These are phyloP conservation scores for Seira musarum DNA, from an alignment of 2,888 invertebrate species.

Conservation along the genomic window DNA sequence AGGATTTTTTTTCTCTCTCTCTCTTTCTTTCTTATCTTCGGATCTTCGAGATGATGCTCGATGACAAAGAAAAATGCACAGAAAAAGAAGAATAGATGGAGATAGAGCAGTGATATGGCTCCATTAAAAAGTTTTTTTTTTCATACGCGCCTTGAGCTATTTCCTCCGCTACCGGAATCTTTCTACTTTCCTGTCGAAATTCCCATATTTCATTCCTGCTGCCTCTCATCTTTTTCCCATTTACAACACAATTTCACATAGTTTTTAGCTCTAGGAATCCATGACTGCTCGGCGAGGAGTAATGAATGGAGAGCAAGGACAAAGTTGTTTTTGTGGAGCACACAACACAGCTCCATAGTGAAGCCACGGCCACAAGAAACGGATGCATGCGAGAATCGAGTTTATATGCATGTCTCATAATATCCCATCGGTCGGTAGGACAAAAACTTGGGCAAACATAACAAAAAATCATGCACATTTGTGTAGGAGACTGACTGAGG, in stretches of 20 bases:
- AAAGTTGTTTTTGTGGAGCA: conserved; percentile 56
- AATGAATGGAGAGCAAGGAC: conserved; percentile 60
- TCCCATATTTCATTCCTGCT: background rate
- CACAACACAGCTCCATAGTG: conserved; percentile 23
- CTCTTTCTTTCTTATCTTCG: background rate
- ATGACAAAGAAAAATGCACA: conserved; percentile 14
- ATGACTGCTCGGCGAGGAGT: conserved; percentile 54
- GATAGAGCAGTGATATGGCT: conserved; percentile 4
- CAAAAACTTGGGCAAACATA: background rate
- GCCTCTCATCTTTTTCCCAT: background rate
- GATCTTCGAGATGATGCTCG: background rate
- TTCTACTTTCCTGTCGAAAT: background rate
- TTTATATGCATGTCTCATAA: no score
- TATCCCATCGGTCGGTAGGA: no score
- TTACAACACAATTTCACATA: background rate
- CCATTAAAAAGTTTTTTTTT: conserved; percentile 9
- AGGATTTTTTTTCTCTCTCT: background rate
- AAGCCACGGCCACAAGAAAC: background rate
- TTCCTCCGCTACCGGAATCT: background rate
- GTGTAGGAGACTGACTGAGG: background rate
- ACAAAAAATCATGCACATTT: background rate
- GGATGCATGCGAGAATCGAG: background rate
- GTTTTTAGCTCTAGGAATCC: background rate
- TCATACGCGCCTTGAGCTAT: conserved; percentile 2
- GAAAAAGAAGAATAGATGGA: no score